Evolutionary conservation across 2,888 invertebrate species (phyloP).

Genomic region (Dysmachus trigonus): DNA sequence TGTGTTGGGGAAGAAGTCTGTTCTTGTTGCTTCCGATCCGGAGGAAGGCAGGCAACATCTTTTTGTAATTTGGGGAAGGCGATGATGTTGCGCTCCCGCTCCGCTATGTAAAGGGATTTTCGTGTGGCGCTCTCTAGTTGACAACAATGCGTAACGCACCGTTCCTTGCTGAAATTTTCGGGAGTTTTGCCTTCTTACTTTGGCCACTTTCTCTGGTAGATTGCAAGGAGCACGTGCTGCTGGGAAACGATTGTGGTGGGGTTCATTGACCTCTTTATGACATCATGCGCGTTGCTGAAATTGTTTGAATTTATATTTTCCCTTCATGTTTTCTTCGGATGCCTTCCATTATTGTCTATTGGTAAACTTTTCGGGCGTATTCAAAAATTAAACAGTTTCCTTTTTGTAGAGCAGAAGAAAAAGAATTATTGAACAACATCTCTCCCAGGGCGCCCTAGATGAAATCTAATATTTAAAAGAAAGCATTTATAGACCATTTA

Average conservation of each 20-base stretch:
- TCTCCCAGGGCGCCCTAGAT: not conserved
- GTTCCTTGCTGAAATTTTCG: not conserved
- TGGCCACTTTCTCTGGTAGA: not conserved
- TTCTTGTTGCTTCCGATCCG: not conserved
- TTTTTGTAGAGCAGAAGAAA: not conserved
- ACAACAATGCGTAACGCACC: not conserved
- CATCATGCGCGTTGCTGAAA: constrained; percentile 9
- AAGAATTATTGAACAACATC: not conserved
- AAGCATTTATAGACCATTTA: not conserved
- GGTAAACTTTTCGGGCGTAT: not conserved
- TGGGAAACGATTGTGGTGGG: not conserved
- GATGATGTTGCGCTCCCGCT: not conserved
- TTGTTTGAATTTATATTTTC: not conserved
- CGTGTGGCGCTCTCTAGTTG: not conserved
- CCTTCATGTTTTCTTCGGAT: not conserved
- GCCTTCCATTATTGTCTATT: not conserved
- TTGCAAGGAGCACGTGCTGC: constrained; percentile 30
- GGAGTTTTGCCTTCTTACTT: not conserved
- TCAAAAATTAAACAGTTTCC: not conserved
- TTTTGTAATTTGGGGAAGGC: not conserved
- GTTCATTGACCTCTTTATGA: constrained; percentile 22
- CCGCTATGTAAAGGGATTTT: constrained; percentile 22
- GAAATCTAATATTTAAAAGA: not conserved
- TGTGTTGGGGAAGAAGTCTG: not conserved
- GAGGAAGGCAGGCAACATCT: not conserved